Base-by-base conservation (phyloP, 2,888 invertebrate species). In the Noctua pronuba region DNA sequence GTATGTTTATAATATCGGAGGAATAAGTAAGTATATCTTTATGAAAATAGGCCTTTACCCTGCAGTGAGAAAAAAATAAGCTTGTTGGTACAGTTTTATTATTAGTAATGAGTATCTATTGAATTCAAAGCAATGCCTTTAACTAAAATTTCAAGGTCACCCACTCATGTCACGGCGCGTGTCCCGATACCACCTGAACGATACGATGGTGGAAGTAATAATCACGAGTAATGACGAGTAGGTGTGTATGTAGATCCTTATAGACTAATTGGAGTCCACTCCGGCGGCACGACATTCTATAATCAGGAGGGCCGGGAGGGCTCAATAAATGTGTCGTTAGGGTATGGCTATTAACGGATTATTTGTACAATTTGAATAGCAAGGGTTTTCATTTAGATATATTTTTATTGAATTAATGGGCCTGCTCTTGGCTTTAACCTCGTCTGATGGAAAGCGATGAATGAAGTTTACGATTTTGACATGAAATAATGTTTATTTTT, bases 251-350 rank as follows among this genome's bases (percentile, higher is more conserved):
- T 28, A 8, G 5, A 21, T 5, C 13, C 24, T 18, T 28, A 62
- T 24, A 28, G 18, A 46, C 28, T 28, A 41, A 55, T 46, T 67
- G 65, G 41, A 46, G 52, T 11, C 31, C 28, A 70, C 70, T 83
- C 13, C 35, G 24, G 44, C 31, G 24, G n/a, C 83, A 83, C 85
- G 83, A 58, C 75, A 84, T 84, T 55, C 35, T 58, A 31, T 44
- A 69, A 83, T 83, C 49, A 24, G 49, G 49, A 49, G 8, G 49
- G 21, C 0, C 66, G 84, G 66, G 46, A 31, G 35, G n/a, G n/a
- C 24, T 64, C 52, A 46, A 52, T 75, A 60, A 28, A 44, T 58
- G 5, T 49, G 60, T 65, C 16, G 67, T 52, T 55, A 41, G 24
- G 73, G 46, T 58, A n/a, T 18, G 46, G 38, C 28, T 78, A 31